Conservation (phyloP, 2,888 invertebrate species). For the Stegophylla sp. region DNA sequence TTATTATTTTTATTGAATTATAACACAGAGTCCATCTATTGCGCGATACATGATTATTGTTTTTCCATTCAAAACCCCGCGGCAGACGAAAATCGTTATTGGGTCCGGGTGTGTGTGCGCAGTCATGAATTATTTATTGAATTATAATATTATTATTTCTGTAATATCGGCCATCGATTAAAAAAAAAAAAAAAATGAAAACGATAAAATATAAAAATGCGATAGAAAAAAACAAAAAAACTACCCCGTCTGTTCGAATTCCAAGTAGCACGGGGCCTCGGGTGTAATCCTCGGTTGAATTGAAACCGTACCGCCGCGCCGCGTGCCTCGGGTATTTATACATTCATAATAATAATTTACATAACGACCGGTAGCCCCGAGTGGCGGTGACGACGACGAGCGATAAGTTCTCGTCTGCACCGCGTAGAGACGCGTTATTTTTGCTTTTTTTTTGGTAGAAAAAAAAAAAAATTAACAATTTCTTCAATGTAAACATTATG, state of each 20-base stretch:
- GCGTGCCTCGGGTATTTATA: too few species aligned
- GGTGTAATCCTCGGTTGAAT: conserved; percentile 23
- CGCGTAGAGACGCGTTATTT: conserved; percentile 4
- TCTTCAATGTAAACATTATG: too few species aligned
- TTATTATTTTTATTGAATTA: too few species aligned
- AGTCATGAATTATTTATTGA: conserved; percentile 43
- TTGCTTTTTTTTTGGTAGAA: conserved; percentile 25
- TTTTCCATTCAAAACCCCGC: not conserved
- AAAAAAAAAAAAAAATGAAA: conserved; percentile 17
- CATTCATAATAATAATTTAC: conserved; percentile 30
- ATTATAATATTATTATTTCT: conserved; percentile 32
- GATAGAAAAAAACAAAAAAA: too few species aligned
- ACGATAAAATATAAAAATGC: too few species aligned
- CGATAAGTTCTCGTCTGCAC: conserved; percentile 21
- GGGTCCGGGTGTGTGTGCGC: too few species aligned
- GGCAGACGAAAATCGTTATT: too few species aligned
- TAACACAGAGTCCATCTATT: too few species aligned
- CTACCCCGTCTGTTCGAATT: not conserved
- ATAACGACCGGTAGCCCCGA: not conserved
- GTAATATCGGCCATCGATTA: conserved; percentile 34
- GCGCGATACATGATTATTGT: too few species aligned
- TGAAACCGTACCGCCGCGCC: conserved; percentile 33
- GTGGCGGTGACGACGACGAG: not conserved
- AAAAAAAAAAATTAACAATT: not conserved
- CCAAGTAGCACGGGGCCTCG: conserved; percentile 3